A percentile compares a stretch with the other conserved stretches of the same genome.
Conservation (phyloP, 1,140 invertebrate species). For the Sinonovacula constricta region DNA sequence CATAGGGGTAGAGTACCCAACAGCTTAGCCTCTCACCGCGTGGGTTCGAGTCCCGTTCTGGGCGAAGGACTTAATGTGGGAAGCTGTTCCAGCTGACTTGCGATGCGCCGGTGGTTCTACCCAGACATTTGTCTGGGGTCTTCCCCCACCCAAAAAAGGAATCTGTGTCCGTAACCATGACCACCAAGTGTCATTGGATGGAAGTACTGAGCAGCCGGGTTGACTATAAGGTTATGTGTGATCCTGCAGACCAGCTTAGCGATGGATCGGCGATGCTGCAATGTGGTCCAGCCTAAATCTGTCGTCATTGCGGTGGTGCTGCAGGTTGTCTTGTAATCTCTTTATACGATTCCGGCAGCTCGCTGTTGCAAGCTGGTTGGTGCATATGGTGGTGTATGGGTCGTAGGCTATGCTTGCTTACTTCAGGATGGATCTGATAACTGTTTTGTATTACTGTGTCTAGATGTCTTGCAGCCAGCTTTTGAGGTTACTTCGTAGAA, state of each 20-base stretch:
- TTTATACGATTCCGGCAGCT: conserved; percentile 32
- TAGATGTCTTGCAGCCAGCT: conserved; percentile 19
- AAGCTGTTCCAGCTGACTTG: too few species aligned
- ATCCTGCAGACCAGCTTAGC: conserved; percentile 9
- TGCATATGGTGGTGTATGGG: conserved; percentile 31
- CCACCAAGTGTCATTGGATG: conserved; percentile 11
- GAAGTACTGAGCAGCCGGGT: conserved; percentile 23
- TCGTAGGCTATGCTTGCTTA: conserved; percentile 46
- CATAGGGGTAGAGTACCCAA: too few species aligned
- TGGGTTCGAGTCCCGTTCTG: too few species aligned
- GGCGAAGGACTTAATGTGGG: too few species aligned
- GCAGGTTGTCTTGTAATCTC: background rate
- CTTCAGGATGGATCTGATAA: too few species aligned
- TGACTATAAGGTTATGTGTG: background rate
- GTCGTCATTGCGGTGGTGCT: conserved; percentile 33
- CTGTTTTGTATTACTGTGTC: background rate
- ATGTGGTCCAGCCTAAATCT: conserved; percentile 3
- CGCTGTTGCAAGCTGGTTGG: conserved; percentile 50
- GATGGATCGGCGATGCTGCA: too few species aligned
- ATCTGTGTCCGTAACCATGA: conserved; percentile 1
- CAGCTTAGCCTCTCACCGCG: too few species aligned
- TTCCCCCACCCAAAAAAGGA: too few species aligned
- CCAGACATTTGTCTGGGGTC: too few species aligned
- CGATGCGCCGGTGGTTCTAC: too few species aligned
- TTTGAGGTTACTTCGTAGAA: conserved; percentile 5